Percentiles rank a stretch among this genome's conserved stretches.
These are phyloP conservation scores for Callyntrura guangdongensis DNA, from an alignment of 2,888 invertebrate genomes.

Conservation along the genomic window DNA sequence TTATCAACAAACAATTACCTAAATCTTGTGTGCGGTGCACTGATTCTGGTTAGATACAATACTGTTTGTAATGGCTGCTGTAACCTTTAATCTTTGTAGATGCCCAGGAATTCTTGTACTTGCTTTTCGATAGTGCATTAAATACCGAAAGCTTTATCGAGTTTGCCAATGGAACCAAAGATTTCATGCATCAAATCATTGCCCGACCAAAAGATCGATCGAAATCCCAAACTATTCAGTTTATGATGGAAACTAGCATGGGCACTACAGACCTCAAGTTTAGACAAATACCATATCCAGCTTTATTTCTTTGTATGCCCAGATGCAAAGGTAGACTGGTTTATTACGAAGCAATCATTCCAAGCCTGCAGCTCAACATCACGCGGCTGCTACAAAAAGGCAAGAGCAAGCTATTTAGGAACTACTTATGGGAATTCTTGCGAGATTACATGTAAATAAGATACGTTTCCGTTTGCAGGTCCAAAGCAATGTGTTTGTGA, in stretches of 20 bases:
- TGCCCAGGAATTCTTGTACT: slow-evolving; percentile 80
- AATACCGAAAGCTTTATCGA: slow-evolving; percentile 77
- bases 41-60: background rate
- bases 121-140: slow-evolving; percentile 79
- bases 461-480: slow-evolving; percentile 29
- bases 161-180: slow-evolving; percentile 76
- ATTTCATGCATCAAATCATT: slow-evolving; percentile 81
- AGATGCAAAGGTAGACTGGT: slow-evolving; percentile 80
- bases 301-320: slow-evolving; percentile 81
- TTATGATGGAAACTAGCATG: slow-evolving; percentile 79
- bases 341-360: slow-evolving; percentile 81
- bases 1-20: background rate
- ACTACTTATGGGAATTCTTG: background rate
- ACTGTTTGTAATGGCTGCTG: too few relatives aligned
- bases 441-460: background rate
- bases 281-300: slow-evolving; percentile 76
- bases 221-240: slow-evolving; percentile 76
- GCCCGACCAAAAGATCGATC: slow-evolving; percentile 73
- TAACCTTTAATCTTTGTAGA: slow-evolving; percentile 61
- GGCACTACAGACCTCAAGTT: slow-evolving; percentile 71
- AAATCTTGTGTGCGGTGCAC: background rate
- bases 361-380: slow-evolving; percentile 76
- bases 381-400: slow-evolving; percentile 66
- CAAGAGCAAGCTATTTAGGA: slow-evolving; percentile 8
- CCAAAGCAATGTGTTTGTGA: slow-evolving; percentile 80